phyloP scores from a whole-genome alignment of 2,888 invertebrate genomes.

The Pimpla rufipes region DNA sequence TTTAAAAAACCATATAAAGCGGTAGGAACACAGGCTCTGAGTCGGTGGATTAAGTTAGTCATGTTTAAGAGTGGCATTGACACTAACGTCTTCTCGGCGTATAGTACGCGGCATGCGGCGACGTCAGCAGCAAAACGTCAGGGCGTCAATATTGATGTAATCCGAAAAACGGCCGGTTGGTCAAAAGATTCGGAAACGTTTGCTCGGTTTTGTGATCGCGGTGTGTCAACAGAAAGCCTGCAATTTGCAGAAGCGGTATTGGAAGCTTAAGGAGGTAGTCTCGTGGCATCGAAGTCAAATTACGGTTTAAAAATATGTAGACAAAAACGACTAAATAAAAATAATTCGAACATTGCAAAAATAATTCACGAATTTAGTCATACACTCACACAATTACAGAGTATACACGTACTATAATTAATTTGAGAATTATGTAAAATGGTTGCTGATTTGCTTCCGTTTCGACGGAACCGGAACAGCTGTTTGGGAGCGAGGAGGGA shows the following conservation, averaged over 20 bases:
- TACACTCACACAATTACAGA: too few species aligned
- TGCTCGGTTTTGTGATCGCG: slow-evolving; percentile 2
- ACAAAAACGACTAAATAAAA: too few species aligned
- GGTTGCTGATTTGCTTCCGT: too few species aligned
- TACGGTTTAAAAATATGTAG: too few species aligned
- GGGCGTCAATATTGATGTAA: slow-evolving; percentile 22
- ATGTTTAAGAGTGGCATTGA: slow-evolving; percentile 40
- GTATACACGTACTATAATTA: too few species aligned
- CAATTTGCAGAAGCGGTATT: slow-evolving; percentile 4
- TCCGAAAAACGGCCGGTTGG: slow-evolving; percentile 26
- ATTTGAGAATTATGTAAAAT: too few species aligned
- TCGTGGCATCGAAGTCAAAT: too few species aligned
- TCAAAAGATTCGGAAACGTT: slow-evolving; percentile 18
- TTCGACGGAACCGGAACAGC: too few species aligned
- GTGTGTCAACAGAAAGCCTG: not conserved
- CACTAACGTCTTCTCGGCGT: slow-evolving; percentile 23
- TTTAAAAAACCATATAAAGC: slow-evolving; percentile 38
- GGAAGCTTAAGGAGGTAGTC: not conserved
- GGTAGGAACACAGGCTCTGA: slow-evolving; percentile 27
- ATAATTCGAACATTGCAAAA: too few species aligned
- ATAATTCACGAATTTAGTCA: too few species aligned
- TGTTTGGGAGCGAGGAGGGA: too few species aligned
- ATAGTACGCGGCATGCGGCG: slow-evolving; percentile 34
- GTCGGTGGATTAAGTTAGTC: slow-evolving; percentile 35
- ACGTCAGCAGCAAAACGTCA: slow-evolving; percentile 29